phyloP scores from a whole-genome alignment of 2,113 vertebrate genomes.

The Glaucidium brasilianum region DNA sequence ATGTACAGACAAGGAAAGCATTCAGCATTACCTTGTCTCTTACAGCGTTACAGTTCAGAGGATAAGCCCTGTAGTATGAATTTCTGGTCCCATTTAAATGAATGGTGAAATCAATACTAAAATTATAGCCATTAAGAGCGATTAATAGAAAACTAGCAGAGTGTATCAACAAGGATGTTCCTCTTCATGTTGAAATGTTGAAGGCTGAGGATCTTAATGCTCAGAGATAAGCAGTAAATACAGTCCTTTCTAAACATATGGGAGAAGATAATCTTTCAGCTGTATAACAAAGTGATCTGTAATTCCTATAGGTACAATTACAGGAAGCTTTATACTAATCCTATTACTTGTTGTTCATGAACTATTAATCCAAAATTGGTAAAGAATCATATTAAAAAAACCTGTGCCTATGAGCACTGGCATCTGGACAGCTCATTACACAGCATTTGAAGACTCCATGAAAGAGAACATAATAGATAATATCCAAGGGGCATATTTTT shows the following conservation, averaged over 20 bases:
- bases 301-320: background rate
- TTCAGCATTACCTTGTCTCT: background rate
- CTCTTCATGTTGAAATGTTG: background rate
- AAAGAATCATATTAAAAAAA: background rate
- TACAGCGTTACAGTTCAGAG: background rate
- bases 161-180: background rate
- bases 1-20: background rate
- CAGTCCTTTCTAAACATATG: background rate
- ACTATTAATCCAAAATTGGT: background rate
- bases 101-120: background rate
- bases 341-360: background rate
- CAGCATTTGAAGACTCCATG: background rate
- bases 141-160: background rate
- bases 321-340: background rate
- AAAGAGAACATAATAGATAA: background rate
- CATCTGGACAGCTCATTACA: background rate
- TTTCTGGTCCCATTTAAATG: background rate
- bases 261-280: background rate
- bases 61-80: background rate
- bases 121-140: background rate
- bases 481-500: background rate
- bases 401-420: background rate
- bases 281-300: background rate
- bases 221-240: background rate
- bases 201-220: background rate